Evolutionary conservation across 2,113 vertebrate genomes (phyloP), one percentile per base, ranked within the genome.

Genomic region (Amia ocellicauda): DNA sequence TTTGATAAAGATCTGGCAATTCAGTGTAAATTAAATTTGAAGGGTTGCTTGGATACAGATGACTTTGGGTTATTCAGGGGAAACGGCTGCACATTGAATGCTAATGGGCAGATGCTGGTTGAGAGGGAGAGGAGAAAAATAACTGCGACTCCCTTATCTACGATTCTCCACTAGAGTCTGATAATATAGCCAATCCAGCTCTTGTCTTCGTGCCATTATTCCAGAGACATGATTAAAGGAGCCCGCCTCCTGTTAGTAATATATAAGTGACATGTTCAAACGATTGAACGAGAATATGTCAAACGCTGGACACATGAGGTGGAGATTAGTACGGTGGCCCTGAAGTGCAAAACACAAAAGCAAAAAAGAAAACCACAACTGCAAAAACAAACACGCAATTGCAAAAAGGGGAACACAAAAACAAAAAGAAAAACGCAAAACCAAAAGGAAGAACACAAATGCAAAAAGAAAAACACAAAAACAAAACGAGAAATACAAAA

Each of bases 41-140:
- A 91, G 85, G 85, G 91, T 93, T 94, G 92, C 91, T 3, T 85
- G 90, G 92, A 88, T 91, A 93, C 91, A 83, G 86, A 88, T 91
- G 88, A 87, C 83, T 90, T 82, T 83, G 79, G 83, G 86, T 92
- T 88, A 85, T 85, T 89, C 79, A 81, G 86, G 86, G 88, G 78
- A 87, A 78, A 78, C 23, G 69, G 81, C 78, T 85, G 82, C 78
- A 75, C 81, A 78, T 83, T 86, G 90, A 91, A 94, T 92, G 89
- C 80, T 85, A 89, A 91, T 89, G 79, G 80, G 60, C 67, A 71
- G 69, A 71, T 74, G 72, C 78, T 76, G 50, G 78, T 84, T 89
- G 88, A 78, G 66, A 75, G 70, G 76, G 55, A 55, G 57, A 76
- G 56, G 54, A 64, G 62, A 54, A 31, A 22, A 31, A 68, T 58